Evolutionary conservation across 2,888 invertebrate genomes (phyloP), one percentile per base, ranked within the genome.

Genomic region (Druceiella hillmani): DNA sequence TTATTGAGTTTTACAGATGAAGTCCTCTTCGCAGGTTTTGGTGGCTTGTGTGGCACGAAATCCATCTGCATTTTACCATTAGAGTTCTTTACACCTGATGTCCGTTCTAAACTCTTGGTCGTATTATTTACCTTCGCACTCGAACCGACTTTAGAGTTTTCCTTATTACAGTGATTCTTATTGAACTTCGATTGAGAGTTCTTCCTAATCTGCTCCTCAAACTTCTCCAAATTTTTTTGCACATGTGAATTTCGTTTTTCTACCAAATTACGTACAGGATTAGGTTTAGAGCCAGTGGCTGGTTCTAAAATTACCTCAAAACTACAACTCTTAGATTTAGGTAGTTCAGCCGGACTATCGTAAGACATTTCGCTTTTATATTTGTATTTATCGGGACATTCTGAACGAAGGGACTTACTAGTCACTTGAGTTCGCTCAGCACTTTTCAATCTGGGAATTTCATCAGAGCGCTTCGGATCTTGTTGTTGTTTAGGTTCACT

Each of bases 21-120:
- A 5, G 82, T 80, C 25, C 83, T 64, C 34, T 81, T 75, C 1
- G 78, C 74, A 1, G 83, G 81, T 55, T 84, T 83, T 0, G 84
- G 85, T 1, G 84, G 85, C 51, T 85, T 85, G 49, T 85, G 84
- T 1, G 79, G 78, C 1, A 84, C 79, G 52, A 74, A 75, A 33
- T 73, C 72, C 68, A 74, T 70, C 2, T 67, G 67, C 13, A 66
- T 62, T 56, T 72, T 70, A 4, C 54, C 58, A 38, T 68, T 69
- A 41, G 62, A 62, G 45, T 65, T 69, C 37, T 69, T 71, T 38
- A 61, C 64, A 0, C 61, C 61, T 0, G 69, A 62, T 27, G 64
- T 68, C 50, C 72, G 58, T 56, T 73, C 72, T 5, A 73, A 57
- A 40, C 72, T 73, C 34, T 73, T 72, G 4, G 68, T 68, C 5